A percentile compares a stretch with the other conserved stretches of the same genome.
phyloP scores from a whole-genome alignment of 2,888 invertebrate species.

The Barypeithes pellucidus region DNA sequence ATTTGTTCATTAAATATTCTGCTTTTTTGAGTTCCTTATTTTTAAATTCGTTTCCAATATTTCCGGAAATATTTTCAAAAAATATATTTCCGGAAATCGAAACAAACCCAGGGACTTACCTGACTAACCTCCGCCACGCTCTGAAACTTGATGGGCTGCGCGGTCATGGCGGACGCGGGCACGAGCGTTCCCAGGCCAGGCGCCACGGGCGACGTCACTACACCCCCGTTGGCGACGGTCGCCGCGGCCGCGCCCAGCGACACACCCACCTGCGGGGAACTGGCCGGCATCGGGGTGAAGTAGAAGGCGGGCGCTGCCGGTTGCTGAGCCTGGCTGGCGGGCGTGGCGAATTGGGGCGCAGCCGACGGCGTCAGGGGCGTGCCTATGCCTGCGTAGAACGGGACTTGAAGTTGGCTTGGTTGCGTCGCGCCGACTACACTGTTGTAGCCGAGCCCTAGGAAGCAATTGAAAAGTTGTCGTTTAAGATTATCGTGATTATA shows the following conservation, averaged over 20 bases:
- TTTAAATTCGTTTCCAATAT: too few species aligned
- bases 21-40: too few species aligned
- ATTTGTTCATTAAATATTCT: too few species aligned
- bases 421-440: slow-evolving; percentile 35
- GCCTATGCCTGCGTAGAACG: slow-evolving; percentile 48
- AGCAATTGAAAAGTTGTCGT: slow-evolving; percentile 1
- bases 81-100: too few species aligned
- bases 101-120: too few species aligned
- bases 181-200: slow-evolving; percentile 53
- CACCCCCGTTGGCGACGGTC: slow-evolving; percentile 60
- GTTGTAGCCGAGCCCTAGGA: slow-evolving; percentile 42
- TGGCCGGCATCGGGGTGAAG: slow-evolving; percentile 72
- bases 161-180: slow-evolving; percentile 49
- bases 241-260: slow-evolving; percentile 66
- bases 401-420: slow-evolving; percentile 43
- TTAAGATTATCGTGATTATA: background rate
- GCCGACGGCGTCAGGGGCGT: slow-evolving; percentile 37
- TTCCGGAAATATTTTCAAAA: too few species aligned
- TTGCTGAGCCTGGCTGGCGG: slow-evolving; percentile 36
- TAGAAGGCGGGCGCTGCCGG: slow-evolving; percentile 68
- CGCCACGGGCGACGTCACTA: slow-evolving; percentile 38
- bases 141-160: slow-evolving; percentile 67
- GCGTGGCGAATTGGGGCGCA: slow-evolving; percentile 36
- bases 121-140: slow-evolving; percentile 74
- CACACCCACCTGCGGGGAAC: slow-evolving; percentile 43